These are phyloP conservation scores for Andrena minutula DNA, from an alignment of 2,888 invertebrate genomes.

Conservation along the genomic window DNA sequence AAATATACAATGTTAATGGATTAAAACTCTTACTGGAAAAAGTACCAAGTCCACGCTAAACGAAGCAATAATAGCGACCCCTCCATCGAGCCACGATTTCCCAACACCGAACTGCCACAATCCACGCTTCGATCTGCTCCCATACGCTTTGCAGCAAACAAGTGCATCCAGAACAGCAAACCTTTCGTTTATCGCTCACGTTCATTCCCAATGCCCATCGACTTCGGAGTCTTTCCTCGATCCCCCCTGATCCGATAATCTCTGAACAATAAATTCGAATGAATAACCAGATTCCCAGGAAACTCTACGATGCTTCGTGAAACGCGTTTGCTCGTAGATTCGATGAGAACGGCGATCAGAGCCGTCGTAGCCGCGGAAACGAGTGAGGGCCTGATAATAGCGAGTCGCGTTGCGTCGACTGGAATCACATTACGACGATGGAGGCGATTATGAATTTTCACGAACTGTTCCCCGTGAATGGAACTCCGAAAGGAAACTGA, in stretches of 20 bases:
- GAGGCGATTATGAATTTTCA: slow-evolving; percentile 37
- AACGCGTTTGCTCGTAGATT: slow-evolving; percentile 27
- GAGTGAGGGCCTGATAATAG: slow-evolving; percentile 46
- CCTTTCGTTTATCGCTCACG: neutral
- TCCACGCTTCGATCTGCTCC: slow-evolving; percentile 21
- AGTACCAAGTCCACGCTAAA: neutral
- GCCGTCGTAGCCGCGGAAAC: slow-evolving; percentile 23
- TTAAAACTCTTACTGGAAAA: neutral
- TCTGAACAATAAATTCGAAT: slow-evolving; percentile 4
- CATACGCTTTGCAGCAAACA: neutral
- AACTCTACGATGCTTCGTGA: slow-evolving; percentile 20
- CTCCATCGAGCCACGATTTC: slow-evolving; percentile 10
- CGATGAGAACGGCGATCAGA: slow-evolving; percentile 3
- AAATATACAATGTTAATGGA: too few species aligned
- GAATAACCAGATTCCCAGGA: too few species aligned
- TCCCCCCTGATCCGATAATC: neutral
- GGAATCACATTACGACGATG: slow-evolving; percentile 29
- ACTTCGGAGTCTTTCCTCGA: neutral
- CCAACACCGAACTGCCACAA: slow-evolving; percentile 8
- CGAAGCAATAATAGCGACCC: slow-evolving; percentile 13
- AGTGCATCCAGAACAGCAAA: neutral
- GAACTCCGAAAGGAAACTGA: slow-evolving; percentile 11
- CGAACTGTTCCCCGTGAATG: slow-evolving; percentile 2
- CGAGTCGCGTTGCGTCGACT: slow-evolving; percentile 22
- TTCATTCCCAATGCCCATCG: neutral